Evolutionary conservation across 2,113 vertebrate genomes (phyloP).

Genomic region (Ptilorrhoa leucosticta): DNA sequence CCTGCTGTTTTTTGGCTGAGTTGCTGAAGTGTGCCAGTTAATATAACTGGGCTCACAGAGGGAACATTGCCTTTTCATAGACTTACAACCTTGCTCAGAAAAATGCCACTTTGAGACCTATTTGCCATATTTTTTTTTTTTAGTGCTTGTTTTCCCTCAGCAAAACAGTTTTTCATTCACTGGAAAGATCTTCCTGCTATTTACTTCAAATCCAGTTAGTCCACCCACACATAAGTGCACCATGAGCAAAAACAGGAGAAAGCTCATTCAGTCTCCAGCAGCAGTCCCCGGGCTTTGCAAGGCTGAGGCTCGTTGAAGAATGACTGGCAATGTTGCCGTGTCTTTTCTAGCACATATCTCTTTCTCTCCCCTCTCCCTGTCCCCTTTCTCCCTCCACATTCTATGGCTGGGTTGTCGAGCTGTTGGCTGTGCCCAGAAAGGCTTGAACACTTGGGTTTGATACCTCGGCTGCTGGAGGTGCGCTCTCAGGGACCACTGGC

Average conservation of each 20-base stretch:
- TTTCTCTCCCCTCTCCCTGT: not conserved
- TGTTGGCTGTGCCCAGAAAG: not conserved
- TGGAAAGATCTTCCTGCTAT: slow-evolving; percentile 1
- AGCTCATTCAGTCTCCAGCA: not conserved
- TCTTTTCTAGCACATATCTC: not conserved
- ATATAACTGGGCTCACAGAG: not conserved
- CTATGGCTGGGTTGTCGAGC: accelerated
- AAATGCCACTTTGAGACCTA: not conserved
- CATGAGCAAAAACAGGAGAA: not conserved
- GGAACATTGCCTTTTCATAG: not conserved
- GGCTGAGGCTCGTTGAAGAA: not conserved
- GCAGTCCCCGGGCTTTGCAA: not conserved
- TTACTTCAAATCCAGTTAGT: not conserved
- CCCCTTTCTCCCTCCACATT: not conserved
- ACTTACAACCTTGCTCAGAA: not conserved
- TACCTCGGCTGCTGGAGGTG: not conserved
- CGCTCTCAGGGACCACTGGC: accelerated
- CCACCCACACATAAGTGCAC: not conserved
- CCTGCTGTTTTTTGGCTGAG: not conserved
- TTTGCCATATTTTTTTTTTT: not conserved
- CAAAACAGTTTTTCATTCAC: slow-evolving; percentile 3
- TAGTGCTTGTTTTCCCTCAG: not conserved
- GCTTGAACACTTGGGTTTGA: not conserved
- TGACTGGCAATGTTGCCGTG: not conserved
- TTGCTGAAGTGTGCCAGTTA: not conserved